A percentile compares a stretch with the other conserved stretches of the same genome.
These are phyloP conservation scores for Drosophila monieri DNA, from an alignment of 2,888 invertebrate genomes.

Conservation along the genomic window DNA sequence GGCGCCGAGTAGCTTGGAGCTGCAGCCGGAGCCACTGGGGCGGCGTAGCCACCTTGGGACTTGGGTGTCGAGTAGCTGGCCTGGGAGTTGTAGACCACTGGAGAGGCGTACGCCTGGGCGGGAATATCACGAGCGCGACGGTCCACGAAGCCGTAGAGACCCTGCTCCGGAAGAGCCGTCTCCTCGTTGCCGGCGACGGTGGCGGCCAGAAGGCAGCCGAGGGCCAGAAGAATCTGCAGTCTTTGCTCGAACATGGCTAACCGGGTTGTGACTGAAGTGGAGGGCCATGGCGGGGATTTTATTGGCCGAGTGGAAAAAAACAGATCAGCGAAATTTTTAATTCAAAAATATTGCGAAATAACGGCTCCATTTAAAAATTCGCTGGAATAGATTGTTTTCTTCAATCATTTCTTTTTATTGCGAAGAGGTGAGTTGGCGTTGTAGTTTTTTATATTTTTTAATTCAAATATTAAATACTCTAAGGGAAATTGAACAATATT, in stretches of 20 bases:
- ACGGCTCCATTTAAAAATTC: conserved; percentile 35
- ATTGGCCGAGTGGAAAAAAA: conserved; percentile 39
- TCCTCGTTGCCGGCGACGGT: conserved; percentile 38
- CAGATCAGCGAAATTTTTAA: conserved; percentile 33
- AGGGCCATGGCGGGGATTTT: conserved; percentile 28
- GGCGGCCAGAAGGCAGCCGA: conserved; percentile 36
- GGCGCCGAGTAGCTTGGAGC: conserved; percentile 24
- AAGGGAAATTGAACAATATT: neutral
- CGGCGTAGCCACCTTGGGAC: conserved; percentile 22
- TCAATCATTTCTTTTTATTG: neutral
- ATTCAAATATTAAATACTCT: conserved; percentile 5
- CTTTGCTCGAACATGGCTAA: conserved; percentile 32
- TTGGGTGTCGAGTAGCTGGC: conserved; percentile 41
- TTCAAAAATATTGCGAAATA: conserved; percentile 22
- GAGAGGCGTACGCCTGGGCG: conserved; percentile 57
- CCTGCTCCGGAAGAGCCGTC: conserved; percentile 32
- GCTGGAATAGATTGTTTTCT: conserved; percentile 38
- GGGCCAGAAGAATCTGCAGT: conserved; percentile 34
- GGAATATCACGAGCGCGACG: conserved; percentile 51
- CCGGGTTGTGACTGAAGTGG: conserved; percentile 31
- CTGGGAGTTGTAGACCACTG: conserved; percentile 52
- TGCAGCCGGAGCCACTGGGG: neutral
- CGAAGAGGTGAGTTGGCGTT: conserved; percentile 13
- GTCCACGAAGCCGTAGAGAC: conserved; percentile 32
- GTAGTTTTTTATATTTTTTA: neutral